Evolutionary conservation across 2,888 invertebrate genomes (phyloP), one percentile per base, ranked within the genome.

Genomic region (Drosophila kuntzei): DNA sequence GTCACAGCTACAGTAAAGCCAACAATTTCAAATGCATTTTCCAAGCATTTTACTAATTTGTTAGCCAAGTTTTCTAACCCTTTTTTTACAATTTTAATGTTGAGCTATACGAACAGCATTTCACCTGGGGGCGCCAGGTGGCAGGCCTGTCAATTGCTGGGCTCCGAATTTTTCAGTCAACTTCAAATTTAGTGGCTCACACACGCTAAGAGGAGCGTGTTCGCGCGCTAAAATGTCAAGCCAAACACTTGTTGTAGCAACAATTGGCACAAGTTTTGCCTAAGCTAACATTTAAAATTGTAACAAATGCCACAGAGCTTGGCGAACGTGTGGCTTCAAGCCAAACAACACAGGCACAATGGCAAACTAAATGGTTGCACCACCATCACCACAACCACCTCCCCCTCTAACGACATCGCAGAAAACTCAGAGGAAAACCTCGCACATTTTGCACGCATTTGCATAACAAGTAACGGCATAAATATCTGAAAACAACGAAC

Each of bases 221-320:
- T 67, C 85, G 70, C 74, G 71, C 80, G 82, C 82, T 78, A 76
- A 83, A 83, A 83, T 83, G 83, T 83, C 83, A 83, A 82, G 71
- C 77, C 82, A 74, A 83, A 83, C 83, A 83, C 83, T 84, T 84
- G 88, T 84, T 88, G 83, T 82, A 73, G 70, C 88, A 82, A 88
- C 84, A 84, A 88, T 88, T 84, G 88, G 84, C 88, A 86, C 76
- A 82, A 72, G 84, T 83, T 80, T 80, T 83, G 88, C 73, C 74
- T 67, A 74, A 63, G 77, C 80, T 88, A 85, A 87, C 87, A 86
- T 86, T 86, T 89, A 88, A 89, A 86, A 89, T 89, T 89, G 89
- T 86, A 86, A 87, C 86, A 86, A 86, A 89, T 86, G 86, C 89
- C 87, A 89, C 70, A 87, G 79, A 70, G 85, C 79, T 66, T 39